Evolutionary conservation across 2,113 vertebrate genomes (phyloP), one percentile per base, ranked within the genome.

Genomic region (Panthera leo): DNA sequence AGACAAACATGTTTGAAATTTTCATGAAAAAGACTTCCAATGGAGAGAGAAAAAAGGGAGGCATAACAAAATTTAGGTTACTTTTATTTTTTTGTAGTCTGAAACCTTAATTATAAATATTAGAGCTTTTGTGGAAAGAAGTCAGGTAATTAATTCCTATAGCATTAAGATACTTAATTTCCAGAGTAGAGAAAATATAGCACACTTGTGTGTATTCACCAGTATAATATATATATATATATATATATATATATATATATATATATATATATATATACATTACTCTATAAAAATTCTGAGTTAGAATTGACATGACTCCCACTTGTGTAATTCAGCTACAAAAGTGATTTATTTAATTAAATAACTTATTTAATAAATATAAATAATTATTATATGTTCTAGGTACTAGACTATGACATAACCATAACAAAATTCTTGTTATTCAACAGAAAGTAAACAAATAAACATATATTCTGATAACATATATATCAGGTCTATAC

Each of bases 91-190:
- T 34, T 13, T 83, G 27, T 84, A 18, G 5, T 95, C 29, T 42
- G 85, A 14, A 91, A 85, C 1, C n/a, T 61, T 75, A 78, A 90
- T 68, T 34, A 82, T 55, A 94, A 73, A 75, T 91, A 80, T 55
- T 63, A 96, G 53, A 73, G 1, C 0, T 73, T 95, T 84, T 79
- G 36, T 94, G n/a, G 31, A 75, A 94, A 89, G 9, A 96, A 70
- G 10, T 84, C 68, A 93, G 27, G 61, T 89, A 95, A 45, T 92
- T 78, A 93, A 84, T 86, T 93, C 42, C 48, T 61, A 55, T 31
- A 16, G 9, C 29, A 91, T 76, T 84, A 93, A 95, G 68, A 86
- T 58, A 25, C 19, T 55, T 68, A 48, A 29, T 53, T 93, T 71
- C 89, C 61, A 83, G 25, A 51, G 3, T 48, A 45, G 27, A n/a